Evolutionary conservation across 2,888 invertebrate species (phyloP).

Genomic region (Netelia virgata): DNA sequence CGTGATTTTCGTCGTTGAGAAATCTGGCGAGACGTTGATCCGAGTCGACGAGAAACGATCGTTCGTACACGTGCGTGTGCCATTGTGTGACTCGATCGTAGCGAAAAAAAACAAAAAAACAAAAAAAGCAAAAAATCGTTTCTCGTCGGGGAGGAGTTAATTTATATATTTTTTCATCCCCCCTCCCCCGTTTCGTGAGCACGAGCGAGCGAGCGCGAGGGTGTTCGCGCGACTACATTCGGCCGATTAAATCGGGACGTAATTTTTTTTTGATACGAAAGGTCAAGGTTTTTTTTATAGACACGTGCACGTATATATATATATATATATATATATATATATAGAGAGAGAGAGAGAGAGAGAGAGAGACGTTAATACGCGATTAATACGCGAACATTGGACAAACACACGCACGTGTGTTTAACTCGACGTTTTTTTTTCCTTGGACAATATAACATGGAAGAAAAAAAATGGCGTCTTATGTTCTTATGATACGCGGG

Average conservation of each 20-base stretch:
- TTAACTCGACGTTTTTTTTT: neutral
- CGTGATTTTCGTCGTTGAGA: too few species aligned
- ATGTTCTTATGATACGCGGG: neutral
- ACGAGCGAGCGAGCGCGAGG: constrained; percentile 21
- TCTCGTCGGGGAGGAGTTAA: neutral
- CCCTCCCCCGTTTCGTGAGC: neutral
- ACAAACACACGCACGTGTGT: constrained; percentile 36
- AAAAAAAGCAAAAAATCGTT: too few species aligned
- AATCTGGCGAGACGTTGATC: too few species aligned
- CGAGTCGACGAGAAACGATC: too few species aligned
- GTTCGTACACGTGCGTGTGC: too few species aligned
- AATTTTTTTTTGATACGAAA: constrained; percentile 65
- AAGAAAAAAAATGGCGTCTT: neutral
- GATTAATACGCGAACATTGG: neutral
- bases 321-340: neutral
- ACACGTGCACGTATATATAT: neutral
- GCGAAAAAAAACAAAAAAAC: too few species aligned
- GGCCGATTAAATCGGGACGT: constrained; percentile 46
- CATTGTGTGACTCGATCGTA: too few species aligned
- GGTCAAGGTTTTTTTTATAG: constrained; percentile 70
- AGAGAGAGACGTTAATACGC: too few species aligned
- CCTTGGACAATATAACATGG: neutral
- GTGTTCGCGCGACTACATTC: constrained; percentile 3
- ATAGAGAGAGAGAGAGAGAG: too few species aligned
- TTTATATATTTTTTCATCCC: neutral